These are phyloP conservation scores for Drosophila azteca DNA, from an alignment of 1,140 invertebrate genomes.

Conservation along the genomic window DNA sequence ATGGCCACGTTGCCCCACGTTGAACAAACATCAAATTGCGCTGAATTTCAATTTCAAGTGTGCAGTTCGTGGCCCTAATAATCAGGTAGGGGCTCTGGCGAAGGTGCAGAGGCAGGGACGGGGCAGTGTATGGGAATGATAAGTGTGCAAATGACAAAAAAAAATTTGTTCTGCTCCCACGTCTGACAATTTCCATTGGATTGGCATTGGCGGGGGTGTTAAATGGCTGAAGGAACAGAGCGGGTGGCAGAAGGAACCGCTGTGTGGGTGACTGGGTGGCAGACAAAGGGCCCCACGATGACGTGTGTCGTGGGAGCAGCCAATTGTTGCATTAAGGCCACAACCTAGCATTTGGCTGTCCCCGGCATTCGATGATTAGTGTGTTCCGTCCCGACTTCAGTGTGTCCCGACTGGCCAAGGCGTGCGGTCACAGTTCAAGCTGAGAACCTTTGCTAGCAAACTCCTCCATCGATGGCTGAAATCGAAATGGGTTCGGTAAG, in stretches of 20 bases:
- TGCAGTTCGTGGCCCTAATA: no score
- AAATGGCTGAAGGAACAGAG: no score
- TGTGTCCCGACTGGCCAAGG: conserved; percentile 43
- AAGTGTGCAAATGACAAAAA: no score
- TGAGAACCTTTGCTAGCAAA: not conserved
- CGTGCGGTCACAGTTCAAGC: conserved; percentile 48
- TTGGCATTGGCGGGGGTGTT: conserved; percentile 6
- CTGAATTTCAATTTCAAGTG: conserved; percentile 4
- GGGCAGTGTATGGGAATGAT: no score
- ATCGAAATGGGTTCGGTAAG: conserved; percentile 48
- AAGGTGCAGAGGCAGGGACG: not conserved
- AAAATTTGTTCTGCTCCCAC: no score
- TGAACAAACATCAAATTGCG: conserved; percentile 22
- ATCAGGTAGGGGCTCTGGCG: no score
- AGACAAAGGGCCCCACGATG: conserved; percentile 29
- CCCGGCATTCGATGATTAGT: conserved; percentile 21
- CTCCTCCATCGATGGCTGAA: conserved; percentile 19
- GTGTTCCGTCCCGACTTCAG: conserved; percentile 27
- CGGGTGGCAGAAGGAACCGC: not conserved
- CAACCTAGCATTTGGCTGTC: conserved; percentile 2
- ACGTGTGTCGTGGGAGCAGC: conserved; percentile 35
- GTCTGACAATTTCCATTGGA: not conserved
- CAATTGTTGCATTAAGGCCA: conserved; percentile 66
- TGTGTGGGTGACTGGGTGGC: not conserved
- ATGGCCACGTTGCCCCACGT: conserved; percentile 36